Percentiles rank a stretch among this genome's conserved stretches.
phyloP scores from a whole-genome alignment of 2,888 invertebrate species.

The Mesochorus sp. region DNA sequence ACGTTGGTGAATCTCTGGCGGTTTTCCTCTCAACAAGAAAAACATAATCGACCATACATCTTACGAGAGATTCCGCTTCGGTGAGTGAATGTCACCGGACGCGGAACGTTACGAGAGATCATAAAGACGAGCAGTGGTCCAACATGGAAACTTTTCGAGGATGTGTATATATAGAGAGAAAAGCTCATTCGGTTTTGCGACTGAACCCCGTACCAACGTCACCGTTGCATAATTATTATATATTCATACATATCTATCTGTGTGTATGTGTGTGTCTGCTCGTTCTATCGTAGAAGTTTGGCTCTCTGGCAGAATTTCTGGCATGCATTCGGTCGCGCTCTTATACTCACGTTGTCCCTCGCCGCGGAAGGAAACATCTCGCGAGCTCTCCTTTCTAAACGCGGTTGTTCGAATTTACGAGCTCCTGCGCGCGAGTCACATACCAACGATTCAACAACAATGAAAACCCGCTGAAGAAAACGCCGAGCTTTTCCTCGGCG shows the following conservation, averaged over 20 bases:
- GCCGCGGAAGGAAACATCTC: constrained; percentile 26
- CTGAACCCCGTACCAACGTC: neutral
- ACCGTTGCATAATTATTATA: constrained; percentile 31
- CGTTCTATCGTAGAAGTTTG: constrained; percentile 22
- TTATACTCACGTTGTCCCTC: neutral
- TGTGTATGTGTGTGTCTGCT: too few species aligned
- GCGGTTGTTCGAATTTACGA: constrained; percentile 37
- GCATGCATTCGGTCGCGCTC: neutral
- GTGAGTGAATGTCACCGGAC: neutral
- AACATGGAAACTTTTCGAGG: neutral
- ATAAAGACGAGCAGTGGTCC: neutral
- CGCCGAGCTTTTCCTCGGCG: neutral
- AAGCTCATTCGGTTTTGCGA: neutral
- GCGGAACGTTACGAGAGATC: constrained; percentile 2
- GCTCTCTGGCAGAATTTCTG: constrained; percentile 17
- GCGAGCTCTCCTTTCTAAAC: constrained; percentile 35
- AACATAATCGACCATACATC: constrained; percentile 1
- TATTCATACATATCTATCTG: constrained; percentile 36
- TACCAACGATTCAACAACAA: constrained; percentile 32
- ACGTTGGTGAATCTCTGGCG: neutral
- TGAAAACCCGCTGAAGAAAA: neutral
- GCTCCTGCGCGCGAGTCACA: constrained; percentile 28
- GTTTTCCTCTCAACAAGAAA: neutral
- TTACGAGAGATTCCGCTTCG: neutral
- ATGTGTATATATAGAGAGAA: too few species aligned